Base-by-base conservation (phyloP, 2,797 vertebrate genomes). In the Tokudaia muenninki region DNA sequence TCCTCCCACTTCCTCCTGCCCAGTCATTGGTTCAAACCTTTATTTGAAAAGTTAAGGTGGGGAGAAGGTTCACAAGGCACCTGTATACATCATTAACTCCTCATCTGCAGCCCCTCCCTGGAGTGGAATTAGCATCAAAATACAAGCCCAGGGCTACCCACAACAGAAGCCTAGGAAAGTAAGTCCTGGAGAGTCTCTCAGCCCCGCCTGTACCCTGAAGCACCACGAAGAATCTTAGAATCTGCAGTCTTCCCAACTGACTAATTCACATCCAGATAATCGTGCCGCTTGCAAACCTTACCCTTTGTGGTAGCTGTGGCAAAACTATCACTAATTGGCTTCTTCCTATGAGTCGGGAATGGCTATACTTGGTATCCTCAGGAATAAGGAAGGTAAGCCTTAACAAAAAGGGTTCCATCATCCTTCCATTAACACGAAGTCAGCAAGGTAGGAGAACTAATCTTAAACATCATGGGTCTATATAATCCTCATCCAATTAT, bases 181-280 rank as follows among this genome's bases (percentile, higher is more conserved):
- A n/a, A 47, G 9, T 16, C 82, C 79, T 74, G 34, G 50, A 63
- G 16, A 3, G 4, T 29, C 59, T 52, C 50, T 52, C 50, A 12
- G 50, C 50, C 26, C 29, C 79, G 7, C 1, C 1, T 16, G 0
- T 8, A 0, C 34, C 37, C 84, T 29, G 13, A 88, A 57, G 22
- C 3, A 0, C 1, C 3, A 0, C 1, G 0, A 0, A 34, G 31
- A 52, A 29, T 8, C 24, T 37, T 0, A 37, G 31, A 59, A 34
- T 11, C 16, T 34, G 0, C 7, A 4, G 22, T 31, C 29, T 75
- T 37, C 61, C 67, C 11, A 0, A 14, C 19, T 41, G 37, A 26
- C 41, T 57, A 3, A 44, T 47, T 10, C 12, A 41, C 2, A 14
- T 52, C 37, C 21, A 29, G 19, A 11, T 50, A 72, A 22, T 11